Evolutionary conservation across 2,888 invertebrate species (phyloP), one percentile per base, ranked within the genome.

Genomic region (Microctonus hyperodae): DNA sequence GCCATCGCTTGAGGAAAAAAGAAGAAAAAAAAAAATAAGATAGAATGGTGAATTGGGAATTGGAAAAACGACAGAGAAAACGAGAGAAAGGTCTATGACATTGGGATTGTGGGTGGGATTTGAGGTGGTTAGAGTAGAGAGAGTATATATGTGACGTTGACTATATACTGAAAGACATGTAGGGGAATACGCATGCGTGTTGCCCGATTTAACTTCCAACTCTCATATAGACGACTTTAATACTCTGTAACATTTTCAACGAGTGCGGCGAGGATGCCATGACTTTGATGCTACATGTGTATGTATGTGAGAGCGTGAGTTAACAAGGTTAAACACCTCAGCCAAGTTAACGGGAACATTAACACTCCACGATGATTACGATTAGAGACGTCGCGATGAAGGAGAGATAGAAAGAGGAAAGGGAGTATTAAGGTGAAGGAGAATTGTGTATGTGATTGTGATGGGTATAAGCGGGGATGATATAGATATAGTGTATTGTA

Each of bases 321-420:
- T 83, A 83, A 83, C 83, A 83, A 83, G 83, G 82, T 83, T 83
- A 83, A 83, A 83, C 81, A 83, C 82, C 82, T 83, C 80, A 79
- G 79, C 75, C 77, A 77, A 81, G 81, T 83, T 83, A 83, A 83
- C 83, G 82, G 82, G 79, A 81, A 82, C 80, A 81, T 82, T 83
- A 82, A 83, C 82, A 80, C 83, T 83, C 77, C 72, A 77, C 79
- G 81, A 79, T 81, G 80, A 83, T 83, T 81, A 80, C 80, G 83
- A 83, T 83, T 83, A 82, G 79, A 80, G 80, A 79, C 79, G 79
- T 81, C 80, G 80, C 78, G 79, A 44, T 44, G 44, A 44, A 16
- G 16, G 44, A n/a, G 37, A 44, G 16, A 44, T 7, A 77, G 69
- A 66, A 60, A 61, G 64, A 68, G 64, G 79, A 75, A 73, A 71